Percentiles rank a stretch among this genome's conserved stretches.
phyloP scores from a whole-genome alignment of 2,113 vertebrate species.

The Sphyrna mokarran region DNA sequence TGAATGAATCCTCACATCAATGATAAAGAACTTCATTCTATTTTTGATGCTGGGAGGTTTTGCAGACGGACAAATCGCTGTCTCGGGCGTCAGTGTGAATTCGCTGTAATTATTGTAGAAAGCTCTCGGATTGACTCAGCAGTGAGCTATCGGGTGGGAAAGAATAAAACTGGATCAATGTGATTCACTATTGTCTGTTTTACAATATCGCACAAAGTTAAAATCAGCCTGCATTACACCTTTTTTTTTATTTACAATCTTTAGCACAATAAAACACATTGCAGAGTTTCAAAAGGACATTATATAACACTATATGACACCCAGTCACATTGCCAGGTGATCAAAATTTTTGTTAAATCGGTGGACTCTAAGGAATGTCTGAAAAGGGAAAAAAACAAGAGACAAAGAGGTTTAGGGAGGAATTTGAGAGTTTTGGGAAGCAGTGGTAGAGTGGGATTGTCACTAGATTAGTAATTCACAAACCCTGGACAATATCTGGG shows the following conservation, averaged over 20 bases:
- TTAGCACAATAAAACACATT: neutral
- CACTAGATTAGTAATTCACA: too few relatives aligned
- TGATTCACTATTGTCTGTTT: neutral
- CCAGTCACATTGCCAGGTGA: neutral
- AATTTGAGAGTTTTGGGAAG: neutral
- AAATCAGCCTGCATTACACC: neutral
- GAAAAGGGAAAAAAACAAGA: neutral
- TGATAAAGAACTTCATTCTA: neutral
- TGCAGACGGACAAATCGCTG: neutral
- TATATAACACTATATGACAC: neutral
- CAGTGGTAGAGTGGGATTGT: too few relatives aligned
- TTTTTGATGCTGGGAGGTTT: neutral
- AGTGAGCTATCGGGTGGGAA: neutral
- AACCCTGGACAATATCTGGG: too few relatives aligned
- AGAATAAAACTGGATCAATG: neutral
- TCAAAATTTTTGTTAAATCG: neutral
- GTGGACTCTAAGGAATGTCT: neutral
- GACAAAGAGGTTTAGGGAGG: neutral
- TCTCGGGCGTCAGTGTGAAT: neutral
- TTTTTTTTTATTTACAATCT: neutral
- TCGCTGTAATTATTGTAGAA: neutral
- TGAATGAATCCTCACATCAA: neutral
- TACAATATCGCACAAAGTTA: neutral
- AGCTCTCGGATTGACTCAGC: neutral
- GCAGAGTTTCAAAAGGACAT: too few relatives aligned